Evolutionary conservation across 2,888 invertebrate genomes (phyloP), one percentile per base, ranked within the genome.

Genomic region (Drepana falcataria): DNA sequence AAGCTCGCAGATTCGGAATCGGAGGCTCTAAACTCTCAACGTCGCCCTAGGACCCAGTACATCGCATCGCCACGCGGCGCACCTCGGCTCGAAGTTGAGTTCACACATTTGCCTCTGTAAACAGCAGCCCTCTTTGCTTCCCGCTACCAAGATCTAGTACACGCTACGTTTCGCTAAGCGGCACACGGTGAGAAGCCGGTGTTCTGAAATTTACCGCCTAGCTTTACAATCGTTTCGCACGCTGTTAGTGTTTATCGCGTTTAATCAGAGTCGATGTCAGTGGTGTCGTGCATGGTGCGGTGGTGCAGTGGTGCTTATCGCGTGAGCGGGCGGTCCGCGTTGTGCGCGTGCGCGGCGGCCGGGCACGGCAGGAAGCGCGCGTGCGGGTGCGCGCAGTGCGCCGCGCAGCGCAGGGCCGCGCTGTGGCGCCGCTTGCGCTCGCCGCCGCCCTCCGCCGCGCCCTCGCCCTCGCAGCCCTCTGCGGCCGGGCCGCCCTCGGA

Each of bases 351-450:
- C 63, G 77, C 68, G 75, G 89, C 44, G 9, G 44, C 44, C 7
- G 44, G 79, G 88, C 92, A 84, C 79, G 91, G 83, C 83, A 92
- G 88, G 80, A 89, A 92, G 81, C 82, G 90, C 73, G 85, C 89
- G 82, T 87, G 88, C 76, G 89, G 88, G 76, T 84, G 88, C 59
- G 71, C 60, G 70, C 79, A 79, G 61, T 67, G 67, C 47, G 69
- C 69, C 62, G 75, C 75, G 65, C 77, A 74, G 55, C 84, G 83
- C 74, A 81, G 79, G 65, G 87, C 83, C 63, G 85, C 83, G 75
- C 91, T 78, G 82, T 93, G 93, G 5, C 93, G 91, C 55, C 93
- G 91, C 82, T 93, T 93, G 69, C 93, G 92, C 80, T 92, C 92
- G 58, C 84, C 85, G 63, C 79, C 61, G 65, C 68, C 40, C 37